phyloP scores from a whole-genome alignment of 2,888 invertebrate species.

The Chironomus riparius region DNA sequence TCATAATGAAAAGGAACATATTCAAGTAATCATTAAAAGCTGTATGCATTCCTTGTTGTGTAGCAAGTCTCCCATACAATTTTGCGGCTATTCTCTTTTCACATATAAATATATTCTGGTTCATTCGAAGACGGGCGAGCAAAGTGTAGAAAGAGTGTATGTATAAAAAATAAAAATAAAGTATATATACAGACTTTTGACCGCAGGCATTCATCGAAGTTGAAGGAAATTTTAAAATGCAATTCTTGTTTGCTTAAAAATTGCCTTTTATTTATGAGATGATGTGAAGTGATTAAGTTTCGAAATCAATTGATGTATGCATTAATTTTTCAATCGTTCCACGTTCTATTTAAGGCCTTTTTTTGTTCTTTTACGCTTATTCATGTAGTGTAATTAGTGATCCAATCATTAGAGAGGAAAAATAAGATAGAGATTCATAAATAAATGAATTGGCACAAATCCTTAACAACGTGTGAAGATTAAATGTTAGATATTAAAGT shows the following conservation, averaged over 20 bases:
- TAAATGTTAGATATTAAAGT: not conserved
- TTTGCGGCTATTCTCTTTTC: not conserved
- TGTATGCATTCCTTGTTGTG: not conserved
- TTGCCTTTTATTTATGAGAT: not conserved
- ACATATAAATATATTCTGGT: not conserved
- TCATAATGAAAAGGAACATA: conserved; percentile 15
- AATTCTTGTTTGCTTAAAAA: not conserved
- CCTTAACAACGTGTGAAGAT: conserved; percentile 8
- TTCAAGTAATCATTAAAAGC: conserved; percentile 17
- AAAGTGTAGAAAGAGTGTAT: not conserved
- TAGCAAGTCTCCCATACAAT: not conserved
- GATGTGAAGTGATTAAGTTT: not conserved
- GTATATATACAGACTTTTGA: not conserved
- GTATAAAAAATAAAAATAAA: too few species aligned
- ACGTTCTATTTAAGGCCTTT: too few species aligned
- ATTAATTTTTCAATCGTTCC: not conserved
- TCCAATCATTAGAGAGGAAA: not conserved
- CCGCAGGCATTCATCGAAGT: conserved; percentile 16
- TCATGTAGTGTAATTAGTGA: not conserved
- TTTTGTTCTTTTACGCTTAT: not conserved
- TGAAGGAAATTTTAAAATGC: not conserved
- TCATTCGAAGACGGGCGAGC: not conserved
- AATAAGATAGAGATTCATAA: too few species aligned
- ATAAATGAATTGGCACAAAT: conserved; percentile 12
- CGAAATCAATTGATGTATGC: conserved; percentile 16